Percentiles rank a stretch among this genome's conserved stretches.
Evolutionary conservation across 2,113 vertebrate species (phyloP).

Genomic region (Jacana jacana): DNA sequence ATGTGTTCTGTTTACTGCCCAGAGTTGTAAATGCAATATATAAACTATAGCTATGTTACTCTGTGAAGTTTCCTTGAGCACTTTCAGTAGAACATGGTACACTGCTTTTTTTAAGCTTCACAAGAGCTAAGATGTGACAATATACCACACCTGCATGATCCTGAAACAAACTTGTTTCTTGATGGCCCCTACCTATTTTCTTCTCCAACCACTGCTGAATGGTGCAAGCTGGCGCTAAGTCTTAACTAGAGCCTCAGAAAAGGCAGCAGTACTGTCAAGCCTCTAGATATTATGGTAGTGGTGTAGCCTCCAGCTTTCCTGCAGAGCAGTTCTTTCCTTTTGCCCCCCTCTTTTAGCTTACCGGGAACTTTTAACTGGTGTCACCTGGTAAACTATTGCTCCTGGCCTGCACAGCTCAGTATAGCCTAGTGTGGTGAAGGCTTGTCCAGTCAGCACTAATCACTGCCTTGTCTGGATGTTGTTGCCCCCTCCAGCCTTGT

Average conservation of each 20-base stretch:
- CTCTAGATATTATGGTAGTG: background rate
- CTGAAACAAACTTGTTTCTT: background rate
- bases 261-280: background rate
- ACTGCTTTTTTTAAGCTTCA: background rate
- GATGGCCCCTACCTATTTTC: background rate
- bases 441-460: conserved; percentile 26
- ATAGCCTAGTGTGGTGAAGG: background rate
- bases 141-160: background rate
- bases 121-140: background rate
- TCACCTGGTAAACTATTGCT: background rate
- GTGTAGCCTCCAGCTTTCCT: background rate
- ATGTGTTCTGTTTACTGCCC: background rate
- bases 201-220: background rate
- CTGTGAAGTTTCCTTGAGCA: background rate
- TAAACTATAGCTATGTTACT: background rate
- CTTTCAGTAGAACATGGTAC: background rate
- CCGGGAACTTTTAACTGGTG: background rate
- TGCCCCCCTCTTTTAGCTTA: background rate
- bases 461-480: conserved; percentile 48
- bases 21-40: background rate
- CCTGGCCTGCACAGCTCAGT: background rate
- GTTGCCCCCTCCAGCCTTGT: conserved; percentile 55
- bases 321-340: background rate
- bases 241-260: background rate
- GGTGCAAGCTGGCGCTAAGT: background rate